Evolutionary conservation across 2,888 invertebrate genomes (phyloP), one percentile per base, ranked within the genome.

Genomic region (Salticus scenicus): DNA sequence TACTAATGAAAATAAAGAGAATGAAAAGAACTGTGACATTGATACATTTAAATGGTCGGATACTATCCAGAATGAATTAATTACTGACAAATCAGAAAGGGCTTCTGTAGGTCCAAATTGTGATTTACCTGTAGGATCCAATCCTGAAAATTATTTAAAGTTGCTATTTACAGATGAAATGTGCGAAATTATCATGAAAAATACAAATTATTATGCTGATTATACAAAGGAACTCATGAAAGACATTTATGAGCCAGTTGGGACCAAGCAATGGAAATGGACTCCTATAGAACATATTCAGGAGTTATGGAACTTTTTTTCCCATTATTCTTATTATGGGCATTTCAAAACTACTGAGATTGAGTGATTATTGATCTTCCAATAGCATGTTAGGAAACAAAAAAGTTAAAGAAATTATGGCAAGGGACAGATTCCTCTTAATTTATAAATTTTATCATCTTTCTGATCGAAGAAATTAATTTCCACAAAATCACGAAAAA

Each of bases 321-420:
- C n/a, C 41, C 24, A 70, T 70, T 27, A 20, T 70, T 12, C 7
- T 70, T 20, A 70, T 70, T 14, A 70, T 70, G 70, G n/a, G 70
- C 1, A 33, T 70, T 12, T 37, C 41, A 8, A 37, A 41, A 71
- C 37, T 42, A 12, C 42, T 24, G 24, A 8, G 20, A 10, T 14
- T 71, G 4, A 14, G 17, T 2, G 20, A 57, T 20, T 57, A 57
- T 7, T 57, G 57, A 20, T 57, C 24, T 20, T 5, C 20, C 10
- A 57, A 57, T 42, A 41, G 42, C 14, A 27, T 42, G 8, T 24
- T 71, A 12, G 71, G 71, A 42, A 71, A 71, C 17, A 42, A 71
- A 17, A 27, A 33, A 28, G 10, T 71, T 4, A 71, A 42, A 27
- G n/a, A 27, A 71, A 42, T 57, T 0, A 57, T 37, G 37, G 10